phyloP scores from a whole-genome alignment of 1,140 invertebrate species.

The Caligus rogercresseyi region DNA sequence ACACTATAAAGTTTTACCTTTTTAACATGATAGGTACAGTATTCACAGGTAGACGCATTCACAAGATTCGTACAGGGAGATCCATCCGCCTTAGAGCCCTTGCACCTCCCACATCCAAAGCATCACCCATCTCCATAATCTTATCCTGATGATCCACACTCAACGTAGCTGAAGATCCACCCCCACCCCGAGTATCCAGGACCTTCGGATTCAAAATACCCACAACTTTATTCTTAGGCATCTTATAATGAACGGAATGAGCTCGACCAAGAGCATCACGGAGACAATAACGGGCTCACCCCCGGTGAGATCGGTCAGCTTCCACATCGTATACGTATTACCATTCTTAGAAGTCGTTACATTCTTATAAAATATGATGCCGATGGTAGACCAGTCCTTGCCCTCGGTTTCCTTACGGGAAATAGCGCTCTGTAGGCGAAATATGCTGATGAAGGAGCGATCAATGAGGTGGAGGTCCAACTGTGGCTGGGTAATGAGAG shows the following conservation, averaged over 20 bases:
- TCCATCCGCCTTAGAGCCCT: neutral
- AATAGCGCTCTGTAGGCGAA: neutral
- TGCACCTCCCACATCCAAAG: conserved; percentile 4
- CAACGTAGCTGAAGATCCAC: neutral
- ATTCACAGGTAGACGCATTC: conserved; percentile 4
- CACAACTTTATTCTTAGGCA: conserved; percentile 4
- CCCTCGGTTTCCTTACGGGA: neutral
- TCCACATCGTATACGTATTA: conserved; percentile 16
- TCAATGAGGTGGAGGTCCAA: conserved; percentile 7
- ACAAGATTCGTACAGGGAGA: conserved; percentile 3
- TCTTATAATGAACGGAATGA: conserved; percentile 7
- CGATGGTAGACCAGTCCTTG: conserved; percentile 6
- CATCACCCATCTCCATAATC: conserved; percentile 8
- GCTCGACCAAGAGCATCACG: conserved; percentile 10
- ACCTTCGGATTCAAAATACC: conserved; percentile 9
- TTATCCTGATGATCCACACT: conserved; percentile 12
- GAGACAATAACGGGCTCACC: neutral
- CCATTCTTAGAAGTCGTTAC: conserved; percentile 9
- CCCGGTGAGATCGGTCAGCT: conserved; percentile 1
- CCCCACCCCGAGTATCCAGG: neutral
- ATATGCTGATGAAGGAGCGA: neutral
- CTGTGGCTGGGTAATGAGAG: neutral
- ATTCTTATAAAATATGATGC: neutral
- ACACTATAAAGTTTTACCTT: neutral
- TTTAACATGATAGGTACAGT: conserved; percentile 9